Percentiles rank a stretch among this genome's conserved stretches.
These are phyloP conservation scores for Lynx canadensis DNA, from an alignment of 2,113 vertebrate species.

Conservation along the genomic window DNA sequence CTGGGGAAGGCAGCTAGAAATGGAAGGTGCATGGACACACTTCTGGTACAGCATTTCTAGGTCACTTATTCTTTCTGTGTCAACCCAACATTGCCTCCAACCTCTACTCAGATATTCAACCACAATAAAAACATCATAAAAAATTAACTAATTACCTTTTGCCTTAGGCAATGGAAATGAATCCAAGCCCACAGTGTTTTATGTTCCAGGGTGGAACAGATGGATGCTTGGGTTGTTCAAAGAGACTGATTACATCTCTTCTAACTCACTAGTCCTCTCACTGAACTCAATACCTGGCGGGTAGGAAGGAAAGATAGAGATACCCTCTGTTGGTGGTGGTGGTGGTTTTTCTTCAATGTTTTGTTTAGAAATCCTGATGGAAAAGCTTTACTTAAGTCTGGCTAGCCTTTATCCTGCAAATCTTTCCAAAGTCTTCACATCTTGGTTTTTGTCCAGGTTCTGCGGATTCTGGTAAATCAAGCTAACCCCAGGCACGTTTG, in stretches of 20 bases:
- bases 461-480: constrained; percentile 60
- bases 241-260: background rate
- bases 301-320: background rate
- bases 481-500: constrained; percentile 11
- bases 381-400: constrained; percentile 46
- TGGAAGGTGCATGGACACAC: background rate
- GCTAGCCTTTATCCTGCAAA: constrained; percentile 35
- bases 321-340: background rate
- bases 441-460: constrained; percentile 56
- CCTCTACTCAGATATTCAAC: background rate
- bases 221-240: background rate
- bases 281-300: constrained; percentile 50
- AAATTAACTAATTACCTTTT: background rate
- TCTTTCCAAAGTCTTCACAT: constrained; percentile 51
- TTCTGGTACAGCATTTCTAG: background rate
- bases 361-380: constrained; percentile 54
- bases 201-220: background rate
- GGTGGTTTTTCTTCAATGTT: background rate
- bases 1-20: background rate
- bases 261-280: background rate
- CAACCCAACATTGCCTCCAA: background rate
- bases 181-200: background rate
- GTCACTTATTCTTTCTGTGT: background rate
- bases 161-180: background rate
- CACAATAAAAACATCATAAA: background rate